Base-by-base conservation (phyloP, 2,113 vertebrate species). In the Butorides virescens region DNA sequence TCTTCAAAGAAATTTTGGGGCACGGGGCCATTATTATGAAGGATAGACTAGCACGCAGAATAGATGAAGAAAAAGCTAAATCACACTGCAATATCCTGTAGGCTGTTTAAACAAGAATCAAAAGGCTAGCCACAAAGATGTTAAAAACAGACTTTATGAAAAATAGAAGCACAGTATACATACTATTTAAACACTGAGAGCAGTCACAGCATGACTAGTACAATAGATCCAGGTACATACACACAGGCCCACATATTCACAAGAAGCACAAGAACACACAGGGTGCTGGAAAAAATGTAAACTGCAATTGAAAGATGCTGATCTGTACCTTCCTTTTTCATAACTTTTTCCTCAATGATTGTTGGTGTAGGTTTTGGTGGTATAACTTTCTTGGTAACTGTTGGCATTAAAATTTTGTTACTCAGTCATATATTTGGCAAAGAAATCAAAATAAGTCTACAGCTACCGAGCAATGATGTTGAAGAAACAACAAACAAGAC, bases 321-420 rank as follows among this genome's bases (percentile, higher is more conserved):
- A 88, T 97, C 66, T 97, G 61, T 98, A 98, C 98, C 98, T 98
- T 98, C 97, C 59, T 97, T 98, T 96, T 98, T 98, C 92, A 98
- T 93, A 95, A 98, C 90, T 93, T 98, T 98, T 94, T 98, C 98
- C 72, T 98, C 98, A 66, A 98, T 42, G 36, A 98, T 93, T 85
- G 53, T 84, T 95, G 97, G 94, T 82, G 94, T 90, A 97, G 98
- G 98, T 97, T 98, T 98, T 97, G 97, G 97, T 94, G 98, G 97
- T 63, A 94, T 82, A 93, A 97, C 97, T 97, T 98, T 98, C 98
- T 98, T 98, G 88, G 98, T 96, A 95, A 98, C 98, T 97, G 98
- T 98, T n/a, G 97, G 93, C 76, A 96, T 98, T 98, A 96, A 95
- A 97, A 98, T 95, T 97, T 68, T 93, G 73, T 97, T 93, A 97